These are phyloP conservation scores for Ictalurus furcatus DNA, from an alignment of 2,113 vertebrate genomes.

Conservation along the genomic window DNA sequence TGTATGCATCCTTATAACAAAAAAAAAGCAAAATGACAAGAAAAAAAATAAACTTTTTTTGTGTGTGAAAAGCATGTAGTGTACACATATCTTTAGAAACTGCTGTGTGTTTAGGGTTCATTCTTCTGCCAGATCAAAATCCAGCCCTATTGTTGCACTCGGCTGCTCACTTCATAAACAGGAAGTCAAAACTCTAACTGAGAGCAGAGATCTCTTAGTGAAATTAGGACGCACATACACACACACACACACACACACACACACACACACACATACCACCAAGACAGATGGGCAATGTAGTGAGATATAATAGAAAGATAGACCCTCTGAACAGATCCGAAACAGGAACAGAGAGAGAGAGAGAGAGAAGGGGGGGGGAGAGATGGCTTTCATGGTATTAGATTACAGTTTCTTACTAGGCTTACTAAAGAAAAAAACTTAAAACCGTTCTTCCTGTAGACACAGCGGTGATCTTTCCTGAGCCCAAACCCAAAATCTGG, in stretches of 20 bases:
- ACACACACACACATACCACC: conserved; percentile 8
- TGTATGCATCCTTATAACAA: not conserved
- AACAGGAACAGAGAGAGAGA: conserved; percentile 54
- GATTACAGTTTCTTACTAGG: conserved; percentile 69
- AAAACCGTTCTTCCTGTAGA: conserved; percentile 12
- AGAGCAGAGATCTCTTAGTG: conserved; percentile 46
- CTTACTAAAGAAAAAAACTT: conserved; percentile 56
- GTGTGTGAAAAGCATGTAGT: not conserved
- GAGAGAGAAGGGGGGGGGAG: conserved; percentile 53
- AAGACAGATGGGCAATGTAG: conserved; percentile 72
- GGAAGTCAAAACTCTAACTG: conserved; percentile 48
- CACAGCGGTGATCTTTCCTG: not conserved
- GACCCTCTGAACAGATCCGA: conserved; percentile 64
- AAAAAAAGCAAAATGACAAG: not conserved
- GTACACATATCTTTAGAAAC: not conserved
- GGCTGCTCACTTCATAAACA: conserved; percentile 51
- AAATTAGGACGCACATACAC: conserved; percentile 32
- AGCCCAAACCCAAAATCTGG: not conserved
- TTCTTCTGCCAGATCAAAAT: conserved; percentile 38
- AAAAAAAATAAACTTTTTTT: not conserved
- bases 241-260: conserved; percentile 29
- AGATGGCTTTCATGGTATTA: conserved; percentile 70
- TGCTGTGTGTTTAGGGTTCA: conserved; percentile 22
- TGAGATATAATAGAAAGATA: conserved; percentile 62
- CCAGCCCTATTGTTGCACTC: conserved; percentile 50